Percentiles rank a stretch among this genome's conserved stretches.
Conservation (phyloP, 1,140 invertebrate genomes). For the Euura lappo region DNA sequence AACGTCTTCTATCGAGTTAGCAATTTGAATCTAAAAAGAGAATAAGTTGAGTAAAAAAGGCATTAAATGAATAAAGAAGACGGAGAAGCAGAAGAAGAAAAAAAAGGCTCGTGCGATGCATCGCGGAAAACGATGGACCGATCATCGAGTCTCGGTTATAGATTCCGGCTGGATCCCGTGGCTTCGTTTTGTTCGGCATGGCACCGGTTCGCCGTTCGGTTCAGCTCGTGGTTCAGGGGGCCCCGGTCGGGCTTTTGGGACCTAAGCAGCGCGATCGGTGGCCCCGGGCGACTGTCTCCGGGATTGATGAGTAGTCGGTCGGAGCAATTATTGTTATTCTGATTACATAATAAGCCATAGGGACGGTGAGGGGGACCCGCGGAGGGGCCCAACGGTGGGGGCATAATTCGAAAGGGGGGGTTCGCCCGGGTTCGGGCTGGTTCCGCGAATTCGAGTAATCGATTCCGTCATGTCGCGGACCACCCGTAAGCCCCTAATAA, state of each 20-base stretch:
- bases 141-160: conserved; percentile 1
- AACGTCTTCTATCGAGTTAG: too few species aligned
- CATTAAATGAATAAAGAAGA: too few species aligned
- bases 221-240: background rate
- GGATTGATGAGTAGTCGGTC: conserved; percentile 51
- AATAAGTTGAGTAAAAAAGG: background rate
- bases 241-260: background rate
- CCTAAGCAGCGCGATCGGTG: conserved; percentile 21
- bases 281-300: conserved; percentile 44
- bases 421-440: conserved; percentile 35
- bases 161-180: background rate
- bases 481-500: conserved; percentile 60
- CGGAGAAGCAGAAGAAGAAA: background rate
- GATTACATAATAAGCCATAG: conserved; percentile 53
- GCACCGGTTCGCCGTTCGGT: too few species aligned
- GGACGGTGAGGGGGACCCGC: conserved; percentile 5
- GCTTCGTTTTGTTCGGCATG: too few species aligned
- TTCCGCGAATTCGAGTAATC: conserved; percentile 61
- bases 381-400: conserved; percentile 11
- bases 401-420: conserved; percentile 38
- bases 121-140: background rate
- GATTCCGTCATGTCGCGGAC: conserved; percentile 62
- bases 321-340: conserved; percentile 56
- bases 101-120: background rate
- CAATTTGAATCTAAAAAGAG: too few species aligned